Conservation (phyloP, 92 coral and sea anemone genomes). For the Muricea muricata region DNA sequence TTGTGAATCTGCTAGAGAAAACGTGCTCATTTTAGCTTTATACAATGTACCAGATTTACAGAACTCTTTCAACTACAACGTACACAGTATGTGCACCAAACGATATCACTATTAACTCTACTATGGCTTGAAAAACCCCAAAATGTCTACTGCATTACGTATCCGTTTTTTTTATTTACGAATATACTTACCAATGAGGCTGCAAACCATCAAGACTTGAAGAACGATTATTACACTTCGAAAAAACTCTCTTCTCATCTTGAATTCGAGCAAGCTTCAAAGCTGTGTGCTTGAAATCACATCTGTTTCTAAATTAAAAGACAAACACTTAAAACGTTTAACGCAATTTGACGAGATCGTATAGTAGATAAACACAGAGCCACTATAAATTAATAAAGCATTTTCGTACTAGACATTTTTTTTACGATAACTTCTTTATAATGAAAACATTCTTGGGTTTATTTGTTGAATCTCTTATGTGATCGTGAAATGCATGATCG, state of each 20-base stretch:
- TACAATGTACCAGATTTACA: no score
- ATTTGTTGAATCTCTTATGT: no score
- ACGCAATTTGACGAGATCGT: neutral
- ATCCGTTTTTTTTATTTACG: no score
- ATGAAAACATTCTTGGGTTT: neutral
- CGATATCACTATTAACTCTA: no score
- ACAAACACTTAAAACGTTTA: slow-evolving; percentile 9
- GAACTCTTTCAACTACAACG: no score
- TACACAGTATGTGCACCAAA: no score
- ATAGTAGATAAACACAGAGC: neutral
- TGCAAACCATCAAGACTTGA: neutral
- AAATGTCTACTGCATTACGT: no score
- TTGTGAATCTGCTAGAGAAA: no score
- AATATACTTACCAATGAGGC: neutral
- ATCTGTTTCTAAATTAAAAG: slow-evolving; percentile 9
- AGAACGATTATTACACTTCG: neutral
- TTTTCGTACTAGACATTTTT: neutral
- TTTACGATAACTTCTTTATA: neutral
- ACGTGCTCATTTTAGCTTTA: no score
- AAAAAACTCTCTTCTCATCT: neutral
- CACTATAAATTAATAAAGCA: neutral
- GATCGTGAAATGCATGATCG: no score
- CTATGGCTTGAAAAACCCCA: no score
- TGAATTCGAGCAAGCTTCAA: neutral
- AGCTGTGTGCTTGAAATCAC: neutral